phyloP scores from a whole-genome alignment of 2,113 vertebrate species.

The Coptodon bakossiorum region DNA sequence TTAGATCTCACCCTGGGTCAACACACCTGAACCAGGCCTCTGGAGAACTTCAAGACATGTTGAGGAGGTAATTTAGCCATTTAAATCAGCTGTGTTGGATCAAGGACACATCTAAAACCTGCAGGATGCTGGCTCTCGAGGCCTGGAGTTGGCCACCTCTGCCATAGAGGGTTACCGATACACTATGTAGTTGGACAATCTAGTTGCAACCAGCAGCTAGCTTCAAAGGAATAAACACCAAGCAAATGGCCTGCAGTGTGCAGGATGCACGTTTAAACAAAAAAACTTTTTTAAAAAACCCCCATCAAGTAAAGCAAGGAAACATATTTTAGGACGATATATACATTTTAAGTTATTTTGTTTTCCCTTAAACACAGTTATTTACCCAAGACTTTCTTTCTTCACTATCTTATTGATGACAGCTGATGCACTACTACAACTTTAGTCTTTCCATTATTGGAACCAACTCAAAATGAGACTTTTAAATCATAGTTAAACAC shows the following conservation, averaged over 20 bases:
- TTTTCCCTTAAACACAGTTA: background rate
- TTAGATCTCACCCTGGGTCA: background rate
- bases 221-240: background rate
- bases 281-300: fast-evolving
- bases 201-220: background rate
- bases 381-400: background rate
- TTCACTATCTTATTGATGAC: background rate
- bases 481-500: background rate
- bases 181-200: background rate
- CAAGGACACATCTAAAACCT: background rate
- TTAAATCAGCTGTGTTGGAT: background rate
- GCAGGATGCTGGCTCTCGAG: background rate
- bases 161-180: background rate
- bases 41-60: background rate
- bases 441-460: background rate
- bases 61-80: background rate
- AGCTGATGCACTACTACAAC: background rate
- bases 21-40: background rate
- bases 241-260: background rate
- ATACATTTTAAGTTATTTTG: background rate
- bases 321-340: background rate
- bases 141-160: background rate
- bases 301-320: background rate
- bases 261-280: background rate
- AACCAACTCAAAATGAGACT: background rate